Evolutionary conservation across 2,888 invertebrate species (phyloP).

Genomic region (Netelia fuscicornis): DNA sequence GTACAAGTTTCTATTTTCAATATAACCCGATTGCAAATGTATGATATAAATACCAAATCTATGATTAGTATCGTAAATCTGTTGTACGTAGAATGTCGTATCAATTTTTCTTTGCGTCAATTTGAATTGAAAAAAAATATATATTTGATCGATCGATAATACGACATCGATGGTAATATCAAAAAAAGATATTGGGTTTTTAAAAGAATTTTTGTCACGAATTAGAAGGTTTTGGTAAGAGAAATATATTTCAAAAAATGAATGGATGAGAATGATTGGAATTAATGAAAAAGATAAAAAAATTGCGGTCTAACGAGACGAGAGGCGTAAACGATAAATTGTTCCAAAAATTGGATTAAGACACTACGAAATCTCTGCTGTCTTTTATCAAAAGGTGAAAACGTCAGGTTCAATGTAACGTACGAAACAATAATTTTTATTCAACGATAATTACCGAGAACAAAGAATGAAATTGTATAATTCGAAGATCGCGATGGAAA

Average conservation of each 20-base stretch:
- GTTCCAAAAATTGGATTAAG: not conserved
- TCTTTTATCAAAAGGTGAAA: not conserved
- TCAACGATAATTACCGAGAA: not conserved
- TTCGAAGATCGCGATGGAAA: slow-evolving; percentile 73
- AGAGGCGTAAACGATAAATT: not conserved
- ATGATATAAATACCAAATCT: no score
- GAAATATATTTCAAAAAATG: slow-evolving; percentile 4
- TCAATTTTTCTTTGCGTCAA: no score
- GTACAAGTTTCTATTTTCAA: no score
- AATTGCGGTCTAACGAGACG: slow-evolving; percentile 35
- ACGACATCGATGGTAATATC: not conserved
- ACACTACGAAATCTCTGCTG: not conserved
- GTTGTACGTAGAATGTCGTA: no score
- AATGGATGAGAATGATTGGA: not conserved
- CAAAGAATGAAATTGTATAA: slow-evolving; percentile 27
- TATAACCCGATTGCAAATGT: no score
- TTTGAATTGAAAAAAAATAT: not conserved
- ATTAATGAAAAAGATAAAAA: not conserved
- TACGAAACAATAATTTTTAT: not conserved
- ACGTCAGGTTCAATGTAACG: not conserved
- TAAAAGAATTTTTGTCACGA: not conserved
- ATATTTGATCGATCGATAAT: not conserved
- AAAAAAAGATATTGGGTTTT: not conserved
- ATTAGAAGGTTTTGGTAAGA: not conserved
- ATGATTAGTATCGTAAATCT: no score